phyloP scores from a whole-genome alignment of 2,797 vertebrate genomes.

The Gorsachius magnificus region DNA sequence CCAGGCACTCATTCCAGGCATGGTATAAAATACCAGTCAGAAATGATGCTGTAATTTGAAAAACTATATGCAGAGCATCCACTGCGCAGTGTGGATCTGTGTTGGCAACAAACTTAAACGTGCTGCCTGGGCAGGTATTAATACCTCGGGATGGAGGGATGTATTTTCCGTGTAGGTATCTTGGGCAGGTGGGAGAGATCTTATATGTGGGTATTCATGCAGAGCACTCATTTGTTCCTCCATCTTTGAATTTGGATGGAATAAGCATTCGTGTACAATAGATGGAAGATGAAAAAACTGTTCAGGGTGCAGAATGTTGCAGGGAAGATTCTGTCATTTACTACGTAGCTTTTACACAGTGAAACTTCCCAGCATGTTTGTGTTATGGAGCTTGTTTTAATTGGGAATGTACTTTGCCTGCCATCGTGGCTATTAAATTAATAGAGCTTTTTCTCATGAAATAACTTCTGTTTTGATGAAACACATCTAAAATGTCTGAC shows the following conservation, averaged over 20 bases:
- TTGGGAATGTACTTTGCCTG: background rate
- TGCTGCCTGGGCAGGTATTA: background rate
- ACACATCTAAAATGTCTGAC: background rate
- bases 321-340: background rate
- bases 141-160: background rate
- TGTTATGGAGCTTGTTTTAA: background rate
- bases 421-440: background rate
- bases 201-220: background rate
- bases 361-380: background rate
- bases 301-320: background rate
- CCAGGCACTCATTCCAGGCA: background rate
- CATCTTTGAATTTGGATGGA: background rate
- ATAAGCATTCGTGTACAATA: background rate
- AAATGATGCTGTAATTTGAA: background rate
- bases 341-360: background rate
- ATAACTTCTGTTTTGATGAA: background rate
- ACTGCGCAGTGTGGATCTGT: background rate
- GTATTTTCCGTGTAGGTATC: background rate
- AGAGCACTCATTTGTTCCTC: background rate
- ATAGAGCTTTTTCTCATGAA: background rate
- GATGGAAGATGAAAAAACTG: background rate
- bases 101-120: background rate
- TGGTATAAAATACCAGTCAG: background rate
- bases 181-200: background rate
- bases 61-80: background rate